Conservation (phyloP, 1,140 invertebrate species). For the Ridgeia piscesae region DNA sequence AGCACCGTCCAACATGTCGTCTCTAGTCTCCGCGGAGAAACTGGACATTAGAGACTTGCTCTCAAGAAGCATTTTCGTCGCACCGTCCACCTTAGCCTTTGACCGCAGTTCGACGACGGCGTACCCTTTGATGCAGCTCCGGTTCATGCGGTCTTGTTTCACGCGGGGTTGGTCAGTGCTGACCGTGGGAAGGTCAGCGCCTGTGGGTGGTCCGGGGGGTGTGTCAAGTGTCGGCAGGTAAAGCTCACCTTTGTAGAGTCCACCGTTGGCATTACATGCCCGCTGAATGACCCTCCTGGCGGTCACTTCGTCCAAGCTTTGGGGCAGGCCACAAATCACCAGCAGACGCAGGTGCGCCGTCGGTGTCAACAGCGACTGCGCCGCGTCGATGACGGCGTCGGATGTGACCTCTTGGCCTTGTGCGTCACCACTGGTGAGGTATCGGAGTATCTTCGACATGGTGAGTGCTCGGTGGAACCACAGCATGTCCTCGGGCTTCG, state of each 20-base stretch:
- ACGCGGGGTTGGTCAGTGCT: background rate
- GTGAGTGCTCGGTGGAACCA: constrained; percentile 53
- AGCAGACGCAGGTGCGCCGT: constrained; percentile 48
- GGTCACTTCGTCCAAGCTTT: constrained; percentile 33
- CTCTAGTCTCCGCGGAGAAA: constrained; percentile 23
- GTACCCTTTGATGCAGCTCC: constrained; percentile 27
- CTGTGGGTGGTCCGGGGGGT: background rate
- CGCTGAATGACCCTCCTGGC: constrained; percentile 42
- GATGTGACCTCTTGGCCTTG: constrained; percentile 41
- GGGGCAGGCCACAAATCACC: constrained; percentile 51
- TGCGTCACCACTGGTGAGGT: constrained; percentile 44
- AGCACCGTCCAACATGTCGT: constrained; percentile 41
- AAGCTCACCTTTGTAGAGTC: constrained; percentile 38
- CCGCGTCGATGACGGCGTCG: constrained; percentile 47
- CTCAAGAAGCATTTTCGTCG: constrained; percentile 40
- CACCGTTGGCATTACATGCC: constrained; percentile 45
- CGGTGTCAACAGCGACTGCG: constrained; percentile 37
- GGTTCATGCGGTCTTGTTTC: background rate
- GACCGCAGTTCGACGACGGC: constrained; percentile 49
- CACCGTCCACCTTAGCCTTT: constrained; percentile 50
- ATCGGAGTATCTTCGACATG: constrained; percentile 49
- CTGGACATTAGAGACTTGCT: constrained; percentile 34
- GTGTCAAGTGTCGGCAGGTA: constrained; percentile 19
- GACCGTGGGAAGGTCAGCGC: background rate
- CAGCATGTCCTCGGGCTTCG: constrained; percentile 50